Evolutionary conservation across 2,113 vertebrate species (phyloP).

Genomic region (Phalacrocorax brasilianus): DNA sequence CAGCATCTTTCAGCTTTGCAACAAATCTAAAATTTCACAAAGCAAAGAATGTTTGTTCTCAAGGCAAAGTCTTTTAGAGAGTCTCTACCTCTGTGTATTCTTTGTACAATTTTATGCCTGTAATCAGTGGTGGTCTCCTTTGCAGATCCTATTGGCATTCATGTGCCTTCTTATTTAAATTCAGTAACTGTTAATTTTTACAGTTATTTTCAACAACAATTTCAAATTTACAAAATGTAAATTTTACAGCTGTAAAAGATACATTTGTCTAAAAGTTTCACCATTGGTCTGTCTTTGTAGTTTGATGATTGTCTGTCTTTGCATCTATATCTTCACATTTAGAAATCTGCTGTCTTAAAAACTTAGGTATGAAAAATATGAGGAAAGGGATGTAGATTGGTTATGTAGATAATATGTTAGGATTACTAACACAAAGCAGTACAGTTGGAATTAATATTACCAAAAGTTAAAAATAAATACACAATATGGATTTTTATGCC

Average conservation of each 20-base stretch:
- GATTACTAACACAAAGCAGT: not conserved
- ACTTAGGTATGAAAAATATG: not conserved
- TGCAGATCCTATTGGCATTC: not conserved
- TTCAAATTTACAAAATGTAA: not conserved
- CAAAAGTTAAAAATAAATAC: not conserved
- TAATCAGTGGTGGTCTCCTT: not conserved
- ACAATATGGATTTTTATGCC: not conserved
- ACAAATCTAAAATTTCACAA: not conserved
- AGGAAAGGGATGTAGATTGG: not conserved
- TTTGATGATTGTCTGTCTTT: conserved; percentile 32
- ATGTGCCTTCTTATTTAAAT: not conserved
- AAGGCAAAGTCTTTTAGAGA: not conserved
- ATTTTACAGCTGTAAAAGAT: conserved; percentile 37
- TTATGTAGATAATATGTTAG: not conserved
- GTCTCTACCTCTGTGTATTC: not conserved
- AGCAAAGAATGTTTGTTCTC: not conserved
- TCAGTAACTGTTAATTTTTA: not conserved
- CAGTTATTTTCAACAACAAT: not conserved
- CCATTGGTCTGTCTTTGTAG: not conserved
- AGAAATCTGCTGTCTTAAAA: conserved; percentile 12
- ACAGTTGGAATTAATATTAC: not conserved
- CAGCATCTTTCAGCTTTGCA: conserved; percentile 8
- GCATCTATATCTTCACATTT: not conserved
- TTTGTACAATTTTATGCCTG: not conserved
- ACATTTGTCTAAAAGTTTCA: conserved; percentile 34